Evolutionary conservation across 2,797 vertebrate species (phyloP).

Genomic region (Mionectes olivaceus): DNA sequence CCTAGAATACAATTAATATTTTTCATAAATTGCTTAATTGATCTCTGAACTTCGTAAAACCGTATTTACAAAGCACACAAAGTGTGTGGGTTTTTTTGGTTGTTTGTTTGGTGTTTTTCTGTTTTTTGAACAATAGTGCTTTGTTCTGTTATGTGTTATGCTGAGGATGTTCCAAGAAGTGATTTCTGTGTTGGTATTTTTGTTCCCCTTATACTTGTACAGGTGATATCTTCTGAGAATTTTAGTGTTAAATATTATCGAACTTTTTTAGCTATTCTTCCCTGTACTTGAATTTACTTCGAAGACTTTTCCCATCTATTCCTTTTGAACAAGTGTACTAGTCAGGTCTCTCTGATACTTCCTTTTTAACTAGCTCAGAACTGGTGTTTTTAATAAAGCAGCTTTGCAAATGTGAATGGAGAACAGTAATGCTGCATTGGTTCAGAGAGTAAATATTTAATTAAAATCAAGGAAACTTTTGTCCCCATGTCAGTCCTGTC

Average conservation of each 20-base stretch:
- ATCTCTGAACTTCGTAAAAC: not conserved
- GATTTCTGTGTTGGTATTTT: not conserved
- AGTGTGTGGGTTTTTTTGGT: not conserved
- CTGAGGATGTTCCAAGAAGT: not conserved
- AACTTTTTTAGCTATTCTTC: not conserved
- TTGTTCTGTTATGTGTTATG: not conserved
- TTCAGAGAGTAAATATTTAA: not conserved
- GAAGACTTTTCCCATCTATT: not conserved
- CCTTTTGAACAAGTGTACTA: not conserved
- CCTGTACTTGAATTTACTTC: not conserved
- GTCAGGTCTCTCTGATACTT: not conserved
- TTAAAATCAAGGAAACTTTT: not conserved
- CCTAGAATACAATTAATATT: not conserved
- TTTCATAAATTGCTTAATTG: not conserved
- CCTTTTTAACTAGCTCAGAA: not conserved
- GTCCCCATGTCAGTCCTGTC: not conserved
- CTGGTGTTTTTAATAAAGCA: not conserved
- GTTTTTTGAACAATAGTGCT: not conserved
- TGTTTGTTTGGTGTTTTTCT: not conserved
- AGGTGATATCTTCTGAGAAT: not conserved
- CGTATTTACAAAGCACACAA: not conserved
- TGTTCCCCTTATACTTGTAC: not conserved
- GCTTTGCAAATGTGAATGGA: not conserved
- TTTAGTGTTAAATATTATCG: not conserved
- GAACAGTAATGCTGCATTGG: not conserved